phyloP scores from a whole-genome alignment of 2,113 vertebrate species.

The Gnathonemus echidnorhynchus region DNA sequence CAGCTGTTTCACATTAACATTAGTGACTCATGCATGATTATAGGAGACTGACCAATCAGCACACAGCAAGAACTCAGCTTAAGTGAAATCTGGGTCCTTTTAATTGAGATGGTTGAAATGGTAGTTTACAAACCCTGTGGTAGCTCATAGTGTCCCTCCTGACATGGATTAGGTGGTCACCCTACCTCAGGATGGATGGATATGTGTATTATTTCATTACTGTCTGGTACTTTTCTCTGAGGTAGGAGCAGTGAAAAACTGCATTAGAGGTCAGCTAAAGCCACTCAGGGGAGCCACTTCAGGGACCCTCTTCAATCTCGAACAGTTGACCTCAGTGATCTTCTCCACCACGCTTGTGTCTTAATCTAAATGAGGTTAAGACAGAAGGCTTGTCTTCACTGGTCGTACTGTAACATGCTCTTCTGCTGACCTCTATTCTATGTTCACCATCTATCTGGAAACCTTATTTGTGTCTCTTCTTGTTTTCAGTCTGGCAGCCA shows the following conservation, averaged over 20 bases:
- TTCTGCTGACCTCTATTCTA: neutral
- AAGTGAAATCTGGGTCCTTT: too few species aligned
- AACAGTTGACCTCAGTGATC: neutral
- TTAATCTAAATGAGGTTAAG: neutral
- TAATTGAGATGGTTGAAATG: too few species aligned
- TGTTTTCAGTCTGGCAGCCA: neutral
- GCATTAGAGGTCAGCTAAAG: neutral
- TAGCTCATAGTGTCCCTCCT: too few species aligned
- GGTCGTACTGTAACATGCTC: neutral
- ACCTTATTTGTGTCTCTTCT: neutral
- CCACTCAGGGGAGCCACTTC: neutral
- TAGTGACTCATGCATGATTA: too few species aligned
- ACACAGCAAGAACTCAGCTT: too few species aligned
- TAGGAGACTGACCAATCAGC: too few species aligned
- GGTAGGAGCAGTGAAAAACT: neutral
- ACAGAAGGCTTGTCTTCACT: neutral
- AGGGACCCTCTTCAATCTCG: neutral
- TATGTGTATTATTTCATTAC: neutral
- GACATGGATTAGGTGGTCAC: too few species aligned
- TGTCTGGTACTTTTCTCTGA: neutral
- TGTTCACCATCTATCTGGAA: too few species aligned
- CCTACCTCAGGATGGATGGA: neutral
- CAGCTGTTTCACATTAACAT: too few species aligned
- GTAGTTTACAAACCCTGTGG: too few species aligned
- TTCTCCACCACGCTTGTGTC: neutral